Evolutionary conservation across 2,113 vertebrate genomes (phyloP), one percentile per base, ranked within the genome.

Genomic region (Circaetus cinerascens): DNA sequence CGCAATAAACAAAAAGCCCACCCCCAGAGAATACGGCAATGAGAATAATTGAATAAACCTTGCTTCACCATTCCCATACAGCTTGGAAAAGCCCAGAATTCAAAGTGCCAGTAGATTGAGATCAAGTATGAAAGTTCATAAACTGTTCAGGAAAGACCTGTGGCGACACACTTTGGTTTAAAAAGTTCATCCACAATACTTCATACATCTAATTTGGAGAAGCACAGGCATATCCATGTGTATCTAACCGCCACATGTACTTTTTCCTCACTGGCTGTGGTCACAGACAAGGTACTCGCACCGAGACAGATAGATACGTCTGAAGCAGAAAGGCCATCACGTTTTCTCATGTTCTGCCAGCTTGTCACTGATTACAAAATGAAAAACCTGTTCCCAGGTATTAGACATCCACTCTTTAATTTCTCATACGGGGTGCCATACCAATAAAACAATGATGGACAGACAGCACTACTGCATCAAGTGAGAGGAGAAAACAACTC

Each of bases 301-400:
- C 34, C 59, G 9, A 81, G 73, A 89, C 46, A 89, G 83, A 94
- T 1, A 94, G 64, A n/a, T 78, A 64, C 4, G 59, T 56, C 88
- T 86, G 53, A 81, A 83, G 62, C 46, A 88, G 59, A 92, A 94
- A 91, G 71, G 57, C 53, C 66, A 69, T 76, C 60, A 36, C 19
- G 4, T 69, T 91, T 81, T 53, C 84, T 82, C 53, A 50, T 14
- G 38, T 85, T 85, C 88, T 89, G 80, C 82, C 87, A 91, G 26
- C 69, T 86, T 96, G 91, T 90, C 93, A 90, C 19, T 76, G 73
- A 90, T 60, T 63, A 83, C 38, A 94, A 79, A 95, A 75, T 57
- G 83, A 89, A 91, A 86, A 89, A 83, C 68, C 56, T 81, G 8
- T 41, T 91, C n/a, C 40, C 32, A 41, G 8, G 36, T 75, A 38